phyloP scores from a whole-genome alignment of 2,888 invertebrate genomes.

The Netelia virgata region DNA sequence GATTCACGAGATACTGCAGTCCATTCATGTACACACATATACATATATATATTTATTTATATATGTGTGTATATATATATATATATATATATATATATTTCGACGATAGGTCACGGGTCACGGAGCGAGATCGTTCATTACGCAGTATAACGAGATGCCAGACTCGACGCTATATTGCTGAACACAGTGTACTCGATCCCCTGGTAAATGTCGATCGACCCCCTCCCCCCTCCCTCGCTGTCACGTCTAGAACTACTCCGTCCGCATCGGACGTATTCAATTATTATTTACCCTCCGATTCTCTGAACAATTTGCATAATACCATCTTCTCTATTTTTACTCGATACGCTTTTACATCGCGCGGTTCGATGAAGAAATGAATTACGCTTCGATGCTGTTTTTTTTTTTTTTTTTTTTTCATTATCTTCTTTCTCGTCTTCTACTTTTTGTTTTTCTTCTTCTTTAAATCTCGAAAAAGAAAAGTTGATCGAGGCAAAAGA shows the following conservation, averaged over 20 bases:
- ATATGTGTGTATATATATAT: neutral
- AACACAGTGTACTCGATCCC: neutral
- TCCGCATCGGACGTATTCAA: slow-evolving; percentile 29
- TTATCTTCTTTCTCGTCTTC: no score
- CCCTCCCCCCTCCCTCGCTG: neutral
- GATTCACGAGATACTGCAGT: slow-evolving; percentile 36
- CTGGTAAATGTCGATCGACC: neutral
- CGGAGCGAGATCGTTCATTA: slow-evolving; percentile 53
- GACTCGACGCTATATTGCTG: neutral
- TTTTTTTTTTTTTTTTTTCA: no score
- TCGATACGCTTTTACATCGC: neutral
- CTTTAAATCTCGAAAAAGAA: no score
- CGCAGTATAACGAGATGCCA: slow-evolving; percentile 41
- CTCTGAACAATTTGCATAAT: slow-evolving; percentile 17
- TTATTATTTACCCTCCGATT: slow-evolving; percentile 26
- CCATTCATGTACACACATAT: neutral
- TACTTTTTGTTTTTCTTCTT: no score
- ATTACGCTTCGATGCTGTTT: no score
- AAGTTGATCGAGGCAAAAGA: no score
- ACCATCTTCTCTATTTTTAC: slow-evolving; percentile 1
- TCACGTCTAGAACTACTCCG: neutral
- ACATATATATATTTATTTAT: slow-evolving; percentile 14
- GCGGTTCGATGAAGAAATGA: no score
- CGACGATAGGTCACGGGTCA: slow-evolving; percentile 56
- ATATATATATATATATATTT: slow-evolving; percentile 20